A percentile compares a stretch with the other conserved stretches of the same genome.
phyloP scores from a whole-genome alignment of 2,888 invertebrate species.

The Nomada hirtipes region DNA sequence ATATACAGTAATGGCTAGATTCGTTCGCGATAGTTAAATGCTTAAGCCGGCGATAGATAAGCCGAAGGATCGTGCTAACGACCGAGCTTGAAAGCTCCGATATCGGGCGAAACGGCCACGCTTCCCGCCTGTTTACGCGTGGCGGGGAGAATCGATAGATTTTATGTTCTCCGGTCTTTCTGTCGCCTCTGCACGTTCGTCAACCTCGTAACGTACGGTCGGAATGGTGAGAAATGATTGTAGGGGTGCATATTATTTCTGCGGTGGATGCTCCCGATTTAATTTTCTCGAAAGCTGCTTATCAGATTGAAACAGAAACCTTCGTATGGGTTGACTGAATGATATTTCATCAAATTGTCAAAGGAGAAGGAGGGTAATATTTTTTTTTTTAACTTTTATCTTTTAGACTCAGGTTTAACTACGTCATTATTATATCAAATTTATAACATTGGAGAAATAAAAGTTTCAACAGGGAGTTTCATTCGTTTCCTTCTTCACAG shows the following conservation, averaged over 20 bases:
- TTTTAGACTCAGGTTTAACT: too few species aligned
- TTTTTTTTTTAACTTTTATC: too few species aligned
- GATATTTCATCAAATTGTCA: too few species aligned
- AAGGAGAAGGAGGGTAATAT: too few species aligned
- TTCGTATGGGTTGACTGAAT: too few species aligned
- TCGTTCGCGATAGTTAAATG: constrained; percentile 6
- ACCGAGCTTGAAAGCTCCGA: constrained; percentile 11
- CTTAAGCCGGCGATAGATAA: constrained; percentile 23
- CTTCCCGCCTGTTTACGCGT: constrained; percentile 1
- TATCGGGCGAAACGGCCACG: constrained; percentile 2
- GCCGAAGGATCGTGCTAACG: constrained; percentile 25
- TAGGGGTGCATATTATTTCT: not conserved
- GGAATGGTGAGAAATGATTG: not conserved
- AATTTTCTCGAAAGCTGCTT: too few species aligned
- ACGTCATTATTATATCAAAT: too few species aligned
- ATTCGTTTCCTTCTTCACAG: too few species aligned
- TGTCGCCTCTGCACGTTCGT: constrained; percentile 1
- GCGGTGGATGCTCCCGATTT: not conserved
- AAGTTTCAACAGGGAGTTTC: too few species aligned
- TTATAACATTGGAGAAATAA: too few species aligned
- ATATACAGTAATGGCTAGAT: not conserved
- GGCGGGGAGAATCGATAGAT: constrained; percentile 30
- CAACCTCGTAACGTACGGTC: constrained; percentile 6
- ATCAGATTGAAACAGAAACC: too few species aligned
- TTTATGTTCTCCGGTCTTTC: not conserved